Evolutionary conservation across 2,113 vertebrate genomes (phyloP).

Genomic region (Taurulus bubalis): DNA sequence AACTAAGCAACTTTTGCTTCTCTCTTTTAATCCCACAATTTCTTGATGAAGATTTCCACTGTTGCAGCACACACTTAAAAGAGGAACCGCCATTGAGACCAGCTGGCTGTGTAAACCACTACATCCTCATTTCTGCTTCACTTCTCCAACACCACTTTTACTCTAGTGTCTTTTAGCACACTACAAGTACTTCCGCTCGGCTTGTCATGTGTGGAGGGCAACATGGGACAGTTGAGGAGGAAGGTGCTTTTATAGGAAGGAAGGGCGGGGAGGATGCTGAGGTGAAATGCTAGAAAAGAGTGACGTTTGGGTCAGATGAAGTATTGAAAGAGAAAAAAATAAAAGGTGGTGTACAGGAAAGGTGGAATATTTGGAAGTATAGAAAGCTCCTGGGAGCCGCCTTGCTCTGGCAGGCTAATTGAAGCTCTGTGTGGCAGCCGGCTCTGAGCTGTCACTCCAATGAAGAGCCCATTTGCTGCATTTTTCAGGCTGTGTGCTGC

Average conservation of each 20-base stretch:
- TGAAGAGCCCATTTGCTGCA: constrained; percentile 80
- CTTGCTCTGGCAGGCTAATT: constrained; percentile 82
- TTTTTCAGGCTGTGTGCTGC: constrained; percentile 78
- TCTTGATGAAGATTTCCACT: constrained; percentile 20
- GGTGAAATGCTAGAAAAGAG: constrained; percentile 21
- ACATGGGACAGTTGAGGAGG: constrained; percentile 1
- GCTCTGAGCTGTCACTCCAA: constrained; percentile 76
- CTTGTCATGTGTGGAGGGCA: constrained; percentile 22
- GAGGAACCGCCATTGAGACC: neutral
- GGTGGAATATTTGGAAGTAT: constrained; percentile 38
- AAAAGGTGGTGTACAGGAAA: constrained; percentile 40
- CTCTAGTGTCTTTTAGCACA: constrained; percentile 64
- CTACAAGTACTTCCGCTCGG: constrained; percentile 42
- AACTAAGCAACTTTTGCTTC: neutral
- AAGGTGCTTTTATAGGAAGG: constrained; percentile 9
- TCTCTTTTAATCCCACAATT: constrained; percentile 10
- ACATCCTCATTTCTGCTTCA: constrained; percentile 10
- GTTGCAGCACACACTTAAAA: constrained; percentile 15
- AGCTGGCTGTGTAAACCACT: constrained; percentile 20
- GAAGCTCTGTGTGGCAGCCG: constrained; percentile 76
- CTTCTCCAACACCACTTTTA: constrained; percentile 9
- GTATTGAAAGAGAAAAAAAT: constrained; percentile 7
- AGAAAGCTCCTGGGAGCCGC: constrained; percentile 65
- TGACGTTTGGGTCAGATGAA: constrained; percentile 45
- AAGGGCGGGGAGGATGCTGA: neutral